Evolutionary conservation across 2,113 vertebrate genomes (phyloP), one percentile per base, ranked within the genome.

Genomic region (Mesoclemmys tuberculata): DNA sequence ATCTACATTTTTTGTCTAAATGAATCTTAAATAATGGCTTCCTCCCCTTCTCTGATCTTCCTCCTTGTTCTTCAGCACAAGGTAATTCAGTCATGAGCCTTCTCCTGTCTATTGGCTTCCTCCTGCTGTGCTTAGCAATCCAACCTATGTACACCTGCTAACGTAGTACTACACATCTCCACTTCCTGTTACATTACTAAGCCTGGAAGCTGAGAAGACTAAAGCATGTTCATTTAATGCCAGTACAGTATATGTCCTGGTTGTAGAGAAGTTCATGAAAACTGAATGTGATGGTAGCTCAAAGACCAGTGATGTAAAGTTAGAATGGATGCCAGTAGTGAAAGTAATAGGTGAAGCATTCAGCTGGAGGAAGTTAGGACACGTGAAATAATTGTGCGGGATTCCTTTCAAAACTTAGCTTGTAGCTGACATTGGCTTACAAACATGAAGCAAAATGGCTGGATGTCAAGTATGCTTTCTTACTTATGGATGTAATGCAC

Each of bases 361-460:
- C 82, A 93, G 77, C 80, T 89, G 0, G 61, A 77, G 11, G 71
- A 89, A 80, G 79, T 75, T 12, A 14, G 89, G 77, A 51, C 90
- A 6, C 81, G 64, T 55, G 88, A 85, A 90, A 61, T 46, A 88
- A 41, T 82, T 95, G 82, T 38, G 92, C 94, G 80, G 87, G 56
- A 92, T 95, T 95, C 94, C 82, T 92, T 90, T 94, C 92, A 95
- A 80, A 95, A 78, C 16, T 2, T 91, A 97, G 88, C 95, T 97
- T 87, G 71, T 96, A 84, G 77, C 80, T 96, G 95, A 85, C 91
- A 87, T 56, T 89, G 48, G 64, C 84, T 93, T 94, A 90, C 78
- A 14, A 96, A 77, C 82, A 71, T 64, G 84, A 89, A 78, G 91
- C n/a, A 87, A 93, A 96, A 49, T 78, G 56, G 71, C 92, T 82